Evolutionary conservation across 2,888 invertebrate species (phyloP).

Genomic region (Cerceris rybyensis): DNA sequence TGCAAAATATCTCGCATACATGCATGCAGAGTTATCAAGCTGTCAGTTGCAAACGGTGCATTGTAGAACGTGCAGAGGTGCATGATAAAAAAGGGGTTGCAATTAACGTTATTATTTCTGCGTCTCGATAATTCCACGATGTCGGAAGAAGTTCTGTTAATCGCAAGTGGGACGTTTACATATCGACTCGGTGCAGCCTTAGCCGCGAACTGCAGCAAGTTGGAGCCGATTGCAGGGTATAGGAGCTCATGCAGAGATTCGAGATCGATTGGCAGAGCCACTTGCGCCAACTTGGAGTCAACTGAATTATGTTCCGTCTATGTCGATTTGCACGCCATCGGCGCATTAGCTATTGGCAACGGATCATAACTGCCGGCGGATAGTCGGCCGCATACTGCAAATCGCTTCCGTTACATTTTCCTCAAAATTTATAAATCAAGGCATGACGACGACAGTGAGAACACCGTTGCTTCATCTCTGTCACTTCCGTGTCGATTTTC

Average conservation of each 20-base stretch:
- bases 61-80: too few species aligned
- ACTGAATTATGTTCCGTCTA: conserved; percentile 73
- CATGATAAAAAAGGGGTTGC: too few species aligned
- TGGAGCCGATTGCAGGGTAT: conserved; percentile 42
- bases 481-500: conserved; percentile 7
- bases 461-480: neutral
- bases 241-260: conserved; percentile 63
- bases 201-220: conserved; percentile 35
- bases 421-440: conserved; percentile 70
- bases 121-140: conserved; percentile 15
- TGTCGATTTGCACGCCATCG: conserved; percentile 76
- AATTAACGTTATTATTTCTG: neutral
- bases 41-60: too few species aligned
- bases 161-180: conserved; percentile 37
- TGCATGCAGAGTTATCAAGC: too few species aligned
- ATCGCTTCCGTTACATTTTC: conserved; percentile 75
- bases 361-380: conserved; percentile 75
- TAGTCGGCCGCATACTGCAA: conserved; percentile 69
- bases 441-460: conserved; percentile 4
- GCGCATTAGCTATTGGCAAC: conserved; percentile 76
- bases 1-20: too few species aligned
- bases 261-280: conserved; percentile 66
- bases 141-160: conserved; percentile 44
- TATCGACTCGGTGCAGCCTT: conserved; percentile 39
- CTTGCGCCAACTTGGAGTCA: conserved; percentile 71